A percentile compares a stretch with the other conserved stretches of the same genome.
Conservation (phyloP, 2,797 vertebrate genomes). For the Epinephelus coioides region DNA sequence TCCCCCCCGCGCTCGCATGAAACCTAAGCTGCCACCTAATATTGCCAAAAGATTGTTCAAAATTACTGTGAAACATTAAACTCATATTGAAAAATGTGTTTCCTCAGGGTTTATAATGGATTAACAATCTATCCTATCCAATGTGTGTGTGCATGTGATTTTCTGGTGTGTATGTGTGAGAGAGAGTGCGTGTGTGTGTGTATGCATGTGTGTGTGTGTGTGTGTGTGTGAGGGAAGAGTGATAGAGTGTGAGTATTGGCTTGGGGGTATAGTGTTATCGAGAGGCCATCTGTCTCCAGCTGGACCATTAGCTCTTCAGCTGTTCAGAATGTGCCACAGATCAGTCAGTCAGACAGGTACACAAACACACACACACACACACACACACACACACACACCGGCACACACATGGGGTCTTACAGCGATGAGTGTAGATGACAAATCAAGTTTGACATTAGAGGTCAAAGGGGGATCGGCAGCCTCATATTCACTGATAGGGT, state of each 20-base stretch:
- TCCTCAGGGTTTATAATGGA: constrained; percentile 78
- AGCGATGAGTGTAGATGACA: constrained; percentile 74
- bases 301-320: constrained; percentile 89
- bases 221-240: constrained; percentile 49
- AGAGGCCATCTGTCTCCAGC: constrained; percentile 88
- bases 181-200: constrained; percentile 23
- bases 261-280: constrained; percentile 86
- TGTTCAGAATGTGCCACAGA: constrained; percentile 86
- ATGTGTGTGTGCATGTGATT: constrained; percentile 42
- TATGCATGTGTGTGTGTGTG: background rate
- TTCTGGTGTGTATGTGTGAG: constrained; percentile 20
- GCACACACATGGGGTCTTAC: constrained; percentile 53
- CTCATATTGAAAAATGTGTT: constrained; percentile 77
- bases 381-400: constrained; percentile 27
- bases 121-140: constrained; percentile 76
- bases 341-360: constrained; percentile 85
- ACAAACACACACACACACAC: constrained; percentile 60
- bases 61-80: constrained; percentile 80
- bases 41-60: constrained; percentile 73
- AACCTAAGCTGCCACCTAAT: constrained; percentile 72
- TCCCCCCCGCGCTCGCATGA: constrained; percentile 38
- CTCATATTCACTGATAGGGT: constrained; percentile 67
- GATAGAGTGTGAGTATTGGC: constrained; percentile 83
- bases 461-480: constrained; percentile 74
- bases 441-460: constrained; percentile 81